phyloP scores from a whole-genome alignment of 2,113 vertebrate species.

The Hepsetus odoe region DNA sequence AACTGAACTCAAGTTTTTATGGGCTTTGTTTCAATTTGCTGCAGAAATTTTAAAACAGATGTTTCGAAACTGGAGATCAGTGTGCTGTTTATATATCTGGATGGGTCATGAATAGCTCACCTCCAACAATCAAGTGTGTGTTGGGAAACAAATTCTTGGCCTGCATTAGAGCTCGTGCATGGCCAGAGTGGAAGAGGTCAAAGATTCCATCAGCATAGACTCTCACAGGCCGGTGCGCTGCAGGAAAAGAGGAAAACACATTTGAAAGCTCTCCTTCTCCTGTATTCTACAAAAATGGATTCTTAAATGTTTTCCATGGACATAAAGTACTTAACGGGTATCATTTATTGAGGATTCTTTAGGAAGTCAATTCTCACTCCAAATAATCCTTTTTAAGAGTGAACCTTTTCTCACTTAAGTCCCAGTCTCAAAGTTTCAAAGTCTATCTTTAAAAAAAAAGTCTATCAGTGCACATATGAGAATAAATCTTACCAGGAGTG shows the following conservation, averaged over 20 bases:
- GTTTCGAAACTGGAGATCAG: not conserved
- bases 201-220: conserved; percentile 99
- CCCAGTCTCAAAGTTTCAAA: not conserved
- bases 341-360: no score
- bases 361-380: no score
- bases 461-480: not conserved
- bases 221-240: conserved; percentile 94
- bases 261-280: not conserved
- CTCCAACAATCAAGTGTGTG: conserved; percentile 97
- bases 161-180: conserved; percentile 98
- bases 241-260: conserved; percentile 57
- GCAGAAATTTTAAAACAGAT: no score
- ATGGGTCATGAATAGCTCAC: conserved; percentile 71
- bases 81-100: conserved; percentile 20
- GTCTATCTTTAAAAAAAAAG: not conserved
- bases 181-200: conserved; percentile 97
- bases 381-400: no score
- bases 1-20: not conserved
- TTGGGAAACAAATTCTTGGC: conserved; percentile 98
- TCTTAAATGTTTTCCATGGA: not conserved
- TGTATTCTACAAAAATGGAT: not conserved
- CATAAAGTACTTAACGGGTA: no score
- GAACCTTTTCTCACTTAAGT: not conserved
- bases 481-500: conserved; percentile 47
- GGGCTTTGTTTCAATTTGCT: not conserved